Conservation (phyloP, 2,113 vertebrate genomes). For the Trochalopteron elliotii region DNA sequence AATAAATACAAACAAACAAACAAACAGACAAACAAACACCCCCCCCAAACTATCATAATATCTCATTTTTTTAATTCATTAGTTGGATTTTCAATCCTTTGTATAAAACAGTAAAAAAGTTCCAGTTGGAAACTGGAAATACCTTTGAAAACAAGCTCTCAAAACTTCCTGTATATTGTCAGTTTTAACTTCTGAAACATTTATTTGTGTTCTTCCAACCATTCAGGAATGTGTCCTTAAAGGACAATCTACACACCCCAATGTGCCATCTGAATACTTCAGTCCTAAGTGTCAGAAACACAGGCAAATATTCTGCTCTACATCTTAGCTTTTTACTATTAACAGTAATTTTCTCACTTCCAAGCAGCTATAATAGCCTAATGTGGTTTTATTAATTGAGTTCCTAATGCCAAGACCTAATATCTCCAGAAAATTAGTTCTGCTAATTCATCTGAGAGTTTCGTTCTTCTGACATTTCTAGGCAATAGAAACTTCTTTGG, state of each 20-base stretch:
- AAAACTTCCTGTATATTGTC: neutral
- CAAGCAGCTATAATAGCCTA: neutral
- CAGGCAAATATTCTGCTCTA: neutral
- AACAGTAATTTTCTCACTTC: neutral
- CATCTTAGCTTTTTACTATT: neutral
- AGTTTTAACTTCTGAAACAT: neutral
- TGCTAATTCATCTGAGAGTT: neutral
- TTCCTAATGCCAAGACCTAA: neutral
- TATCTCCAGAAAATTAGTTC: neutral
- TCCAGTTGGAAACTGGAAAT: neutral
- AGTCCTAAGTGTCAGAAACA: neutral
- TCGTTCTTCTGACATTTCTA: neutral
- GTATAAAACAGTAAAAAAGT: neutral
- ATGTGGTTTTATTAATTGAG: neutral
- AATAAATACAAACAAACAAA: neutral
- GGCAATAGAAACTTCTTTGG: neutral
- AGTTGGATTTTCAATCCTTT: neutral
- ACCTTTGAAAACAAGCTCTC: neutral
- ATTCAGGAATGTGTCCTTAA: neutral
- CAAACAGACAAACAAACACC: neutral
- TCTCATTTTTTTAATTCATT: neutral
- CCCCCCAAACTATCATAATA: neutral
- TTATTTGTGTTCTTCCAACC: neutral
- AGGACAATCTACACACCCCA: neutral
- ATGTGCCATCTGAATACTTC: neutral